A percentile compares a stretch with the other conserved stretches of the same genome.
Conservation (phyloP, 2,797 vertebrate genomes). For the Clarias fuscus region DNA sequence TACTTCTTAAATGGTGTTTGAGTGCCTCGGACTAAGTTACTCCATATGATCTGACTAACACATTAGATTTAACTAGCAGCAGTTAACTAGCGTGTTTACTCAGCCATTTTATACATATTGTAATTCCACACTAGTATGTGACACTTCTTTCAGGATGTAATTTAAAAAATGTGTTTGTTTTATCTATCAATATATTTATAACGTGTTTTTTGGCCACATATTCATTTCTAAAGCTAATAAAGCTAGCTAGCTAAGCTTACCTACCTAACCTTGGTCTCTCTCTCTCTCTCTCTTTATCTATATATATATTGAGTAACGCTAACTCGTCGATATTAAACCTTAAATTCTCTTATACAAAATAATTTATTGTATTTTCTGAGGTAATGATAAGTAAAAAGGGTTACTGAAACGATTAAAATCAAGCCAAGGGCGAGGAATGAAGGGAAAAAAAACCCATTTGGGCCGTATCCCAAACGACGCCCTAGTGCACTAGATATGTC, state of each 20-base stretch:
- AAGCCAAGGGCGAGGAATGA: not conserved
- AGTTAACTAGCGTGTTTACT: not conserved
- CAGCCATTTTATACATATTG: not conserved
- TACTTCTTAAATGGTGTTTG: not conserved
- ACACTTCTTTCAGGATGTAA: not conserved
- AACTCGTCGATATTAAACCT: not conserved
- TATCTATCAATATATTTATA: not conserved
- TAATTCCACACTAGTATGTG: not conserved
- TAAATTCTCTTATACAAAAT: too few species aligned
- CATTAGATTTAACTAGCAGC: not conserved
- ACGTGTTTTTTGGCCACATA: too few species aligned
- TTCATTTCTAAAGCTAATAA: not conserved
- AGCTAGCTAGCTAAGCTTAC: not conserved
- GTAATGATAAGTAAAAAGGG: not conserved
- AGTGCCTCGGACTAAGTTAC: not conserved
- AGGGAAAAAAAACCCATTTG: too few species aligned
- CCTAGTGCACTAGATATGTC: slow-evolving; percentile 12
- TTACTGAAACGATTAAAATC: not conserved
- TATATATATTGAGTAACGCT: not conserved
- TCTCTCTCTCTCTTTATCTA: too few species aligned
- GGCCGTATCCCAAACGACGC: not conserved
- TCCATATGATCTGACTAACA: not conserved
- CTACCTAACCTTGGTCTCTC: not conserved
- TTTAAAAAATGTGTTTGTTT: too few species aligned
- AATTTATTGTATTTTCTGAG: not conserved